phyloP scores from a whole-genome alignment of 2,888 invertebrate species.

The Bursaphelenchus okinawaensis region DNA sequence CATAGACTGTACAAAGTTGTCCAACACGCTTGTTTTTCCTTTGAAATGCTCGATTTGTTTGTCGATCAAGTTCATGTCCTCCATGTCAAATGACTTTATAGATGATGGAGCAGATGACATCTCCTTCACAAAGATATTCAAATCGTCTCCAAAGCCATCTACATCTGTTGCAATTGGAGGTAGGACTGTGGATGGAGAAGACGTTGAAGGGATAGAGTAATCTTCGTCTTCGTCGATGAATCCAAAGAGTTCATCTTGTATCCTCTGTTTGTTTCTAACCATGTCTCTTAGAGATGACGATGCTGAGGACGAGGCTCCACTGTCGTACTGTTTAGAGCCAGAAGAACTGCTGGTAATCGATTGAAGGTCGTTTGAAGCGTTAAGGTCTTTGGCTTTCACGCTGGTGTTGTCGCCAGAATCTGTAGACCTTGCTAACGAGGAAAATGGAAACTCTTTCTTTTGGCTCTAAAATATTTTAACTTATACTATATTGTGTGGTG shows the following conservation, averaged over 20 bases:
- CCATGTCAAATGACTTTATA: slow-evolving; percentile 25
- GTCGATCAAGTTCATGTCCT: slow-evolving; percentile 12
- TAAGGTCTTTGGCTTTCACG: not conserved
- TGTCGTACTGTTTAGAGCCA: slow-evolving; percentile 11
- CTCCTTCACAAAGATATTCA: slow-evolving; percentile 35
- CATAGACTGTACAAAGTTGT: slow-evolving; percentile 11
- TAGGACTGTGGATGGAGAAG: slow-evolving; percentile 16
- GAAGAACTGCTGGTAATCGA: slow-evolving; percentile 4
- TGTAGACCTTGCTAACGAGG: not conserved
- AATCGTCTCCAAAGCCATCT: slow-evolving; percentile 32
- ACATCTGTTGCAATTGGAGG: not conserved
- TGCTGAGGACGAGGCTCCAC: slow-evolving; percentile 6
- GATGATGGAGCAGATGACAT: slow-evolving; percentile 26
- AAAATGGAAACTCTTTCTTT: not conserved
- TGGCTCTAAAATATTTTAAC: not conserved
- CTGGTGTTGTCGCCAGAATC: not conserved
- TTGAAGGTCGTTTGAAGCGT: slow-evolving; percentile 1
- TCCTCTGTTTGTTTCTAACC: slow-evolving; percentile 5
- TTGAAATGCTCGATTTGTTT: slow-evolving; percentile 30
- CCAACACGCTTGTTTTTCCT: slow-evolving; percentile 23
- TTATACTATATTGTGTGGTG: too few species aligned
- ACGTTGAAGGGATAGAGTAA: slow-evolving; percentile 15
- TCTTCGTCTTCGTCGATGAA: slow-evolving; percentile 11
- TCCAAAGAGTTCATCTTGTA: slow-evolving; percentile 10
- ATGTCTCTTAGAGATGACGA: slow-evolving; percentile 3